Base-by-base conservation (phyloP, 2,113 vertebrate genomes). In the Corvus hawaiiensis region DNA sequence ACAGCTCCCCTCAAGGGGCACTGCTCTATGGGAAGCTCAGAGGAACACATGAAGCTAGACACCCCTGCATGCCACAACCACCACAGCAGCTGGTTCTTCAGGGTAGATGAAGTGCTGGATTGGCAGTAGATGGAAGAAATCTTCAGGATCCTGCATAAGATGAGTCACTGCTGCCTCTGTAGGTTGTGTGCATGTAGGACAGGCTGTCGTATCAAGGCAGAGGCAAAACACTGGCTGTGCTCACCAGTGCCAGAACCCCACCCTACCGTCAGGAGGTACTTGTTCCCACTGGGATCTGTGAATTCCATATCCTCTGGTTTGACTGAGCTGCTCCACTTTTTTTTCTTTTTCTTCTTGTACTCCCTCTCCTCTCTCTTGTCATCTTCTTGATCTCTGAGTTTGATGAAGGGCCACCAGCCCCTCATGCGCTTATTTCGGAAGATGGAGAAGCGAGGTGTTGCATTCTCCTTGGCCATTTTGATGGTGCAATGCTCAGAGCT, bases 321-420 rank as follows among this genome's bases (percentile, higher is more conserved):
- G 75, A 98, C 94, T 37, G 98, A 97, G 59, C 92, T 93, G 43
- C 78, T 97, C 93, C 83, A 97, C 90, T 97, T 98, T 84, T 96
- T 98, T 22, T 85, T 97, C 87, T 93, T 98, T 54, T 96, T 94
- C 78, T 98, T 96, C 9, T 93, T 96, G n/a, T 26, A 54, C 87
- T 98, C 98, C 32, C 94, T 97, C 72, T 98, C 98, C 92, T 99
- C 98, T 87, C 92, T 97, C 84, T 99, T 98, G 3, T 98, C 96
- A 1, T 99, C 99, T 90, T 99, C 98, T 3, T 97, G 97, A 30
- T 98, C 99, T 95, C 97, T 98, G 56, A 97, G 97, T 80, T 99
- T 99, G 93, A 98, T 97, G 59, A 99, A 97, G 0, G 99, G 99
- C 99, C 99, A 99, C 99, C 99, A 99, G 81, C 99, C 99, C 62